Evolutionary conservation across 2,113 vertebrate species (phyloP).

Genomic region (Chaetodon auriga): DNA sequence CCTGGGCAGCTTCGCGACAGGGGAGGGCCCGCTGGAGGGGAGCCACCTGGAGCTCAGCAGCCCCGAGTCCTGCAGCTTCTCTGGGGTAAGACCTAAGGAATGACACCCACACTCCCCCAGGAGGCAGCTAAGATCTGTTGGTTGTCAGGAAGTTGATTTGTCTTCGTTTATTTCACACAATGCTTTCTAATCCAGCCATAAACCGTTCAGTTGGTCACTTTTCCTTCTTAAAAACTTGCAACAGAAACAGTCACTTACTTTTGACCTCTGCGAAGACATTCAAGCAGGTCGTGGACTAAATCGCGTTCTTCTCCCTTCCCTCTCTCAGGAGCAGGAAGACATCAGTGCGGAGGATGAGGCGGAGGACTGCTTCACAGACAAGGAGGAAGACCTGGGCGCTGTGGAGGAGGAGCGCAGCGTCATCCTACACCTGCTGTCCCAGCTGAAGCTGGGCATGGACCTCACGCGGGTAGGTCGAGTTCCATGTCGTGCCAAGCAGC

Average conservation of each 20-base stretch:
- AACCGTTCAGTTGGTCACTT: neutral
- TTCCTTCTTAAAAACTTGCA: neutral
- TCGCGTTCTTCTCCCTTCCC: neutral
- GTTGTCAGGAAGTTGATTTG: neutral
- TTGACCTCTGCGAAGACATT: neutral
- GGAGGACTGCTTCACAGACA: conserved; percentile 88
- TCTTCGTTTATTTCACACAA: neutral
- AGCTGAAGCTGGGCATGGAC: conserved; percentile 99
- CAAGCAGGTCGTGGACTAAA: neutral
- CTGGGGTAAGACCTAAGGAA: conserved; percentile 87
- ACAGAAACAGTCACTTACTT: neutral
- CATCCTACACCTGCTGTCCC: conserved; percentile 97
- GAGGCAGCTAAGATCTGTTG: neutral
- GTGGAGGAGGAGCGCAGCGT: conserved; percentile 98
- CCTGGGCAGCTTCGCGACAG: conserved; percentile 85
- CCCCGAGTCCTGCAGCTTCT: conserved; percentile 87
- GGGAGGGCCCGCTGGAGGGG: conserved; percentile 84
- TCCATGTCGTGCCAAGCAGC: conserved; percentile 10
- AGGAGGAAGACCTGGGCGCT: conserved; percentile 93
- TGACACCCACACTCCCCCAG: neutral
- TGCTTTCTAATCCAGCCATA: neutral
- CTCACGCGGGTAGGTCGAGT: conserved; percentile 92
- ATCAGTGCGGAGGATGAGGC: conserved; percentile 91
- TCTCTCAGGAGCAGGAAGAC: conserved; percentile 91
- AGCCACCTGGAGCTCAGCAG: conserved; percentile 84